Evolutionary conservation across 2,113 vertebrate species (phyloP), one percentile per base, ranked within the genome.

Genomic region (Coryphaenoides rupestris): DNA sequence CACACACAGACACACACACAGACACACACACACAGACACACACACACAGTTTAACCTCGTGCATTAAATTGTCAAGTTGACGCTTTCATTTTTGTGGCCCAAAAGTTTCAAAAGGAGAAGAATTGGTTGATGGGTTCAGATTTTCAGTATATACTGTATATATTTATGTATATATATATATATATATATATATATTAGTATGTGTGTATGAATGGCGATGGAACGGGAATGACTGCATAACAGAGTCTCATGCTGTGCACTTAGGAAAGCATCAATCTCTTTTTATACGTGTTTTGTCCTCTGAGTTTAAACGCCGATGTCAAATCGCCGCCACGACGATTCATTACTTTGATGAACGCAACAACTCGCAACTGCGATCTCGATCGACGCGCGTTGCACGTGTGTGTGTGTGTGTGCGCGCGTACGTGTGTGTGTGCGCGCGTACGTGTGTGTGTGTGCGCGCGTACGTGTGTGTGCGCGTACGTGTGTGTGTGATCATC

Each of bases 221-320:
- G n/a, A 9, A 15, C 9, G 21, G 19, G 19, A 6, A 55, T 79
- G 76, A 69, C 59, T 24, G 62, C 54, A 24, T 23, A 69, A 74
- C 73, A 80, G 74, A 75, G 68, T 19, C 59, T 71, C 56, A 60
- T 67, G 73, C 71, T 77, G 56, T 78, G 66, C 78, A 56, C 69
- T 70, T 62, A 45, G 62, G 45, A 47, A 76, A 66, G 23, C 58
- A 74, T 78, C 57, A 58, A 28, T 75, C 56, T 57, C 73, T 77
- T 74, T 74, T 62, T 74, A 64, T 72, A 53, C 74, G 21, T 58
- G 69, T 60, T 46, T 16, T 62, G 64, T 66, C 69, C 47, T 50
- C 17, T 50, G 33, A 40, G 16, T 50, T 50, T 50, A 13, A 50
- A 45, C 53, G 58, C 60, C 47, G 58, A 63, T 33, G 49, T 61